Percentiles rank a stretch among this genome's conserved stretches.
These are phyloP conservation scores for Drosophila bifasciata DNA, from an alignment of 1,140 invertebrate genomes.

Conservation along the genomic window DNA sequence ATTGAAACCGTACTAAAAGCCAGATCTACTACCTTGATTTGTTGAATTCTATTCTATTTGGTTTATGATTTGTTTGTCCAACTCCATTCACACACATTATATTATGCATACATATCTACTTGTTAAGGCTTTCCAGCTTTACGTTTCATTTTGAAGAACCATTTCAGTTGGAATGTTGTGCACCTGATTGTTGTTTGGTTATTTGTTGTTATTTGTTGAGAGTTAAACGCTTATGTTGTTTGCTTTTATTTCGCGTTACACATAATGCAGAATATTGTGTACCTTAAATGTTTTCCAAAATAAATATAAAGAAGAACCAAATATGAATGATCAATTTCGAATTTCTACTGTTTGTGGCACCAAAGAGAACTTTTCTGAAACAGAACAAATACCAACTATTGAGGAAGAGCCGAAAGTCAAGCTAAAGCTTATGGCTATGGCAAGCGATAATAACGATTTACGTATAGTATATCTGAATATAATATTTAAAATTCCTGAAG, in stretches of 20 bases:
- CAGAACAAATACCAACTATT: slow-evolving; percentile 71
- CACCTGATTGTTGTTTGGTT: slow-evolving; percentile 67
- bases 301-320: slow-evolving; percentile 43
- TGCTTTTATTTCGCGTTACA: slow-evolving; percentile 41
- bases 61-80: slow-evolving; percentile 33
- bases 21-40: slow-evolving; percentile 40
- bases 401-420: slow-evolving; percentile 50
- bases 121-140: slow-evolving; percentile 26
- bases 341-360: slow-evolving; percentile 86
- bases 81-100: background rate
- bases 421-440: slow-evolving; percentile 47
- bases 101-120: slow-evolving; percentile 8
- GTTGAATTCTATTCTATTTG: slow-evolving; percentile 24
- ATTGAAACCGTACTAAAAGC: slow-evolving; percentile 65
- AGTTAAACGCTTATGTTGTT: slow-evolving; percentile 37
- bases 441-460: slow-evolving; percentile 53
- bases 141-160: slow-evolving; percentile 12
- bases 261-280: slow-evolving; percentile 72
- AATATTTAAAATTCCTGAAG: slow-evolving; percentile 32
- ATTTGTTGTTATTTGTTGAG: slow-evolving; percentile 30
- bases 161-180: slow-evolving; percentile 69
- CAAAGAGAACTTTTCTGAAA: slow-evolving; percentile 89
- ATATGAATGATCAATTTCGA: slow-evolving; percentile 49
- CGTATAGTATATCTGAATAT: slow-evolving; percentile 46
- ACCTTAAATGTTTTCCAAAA: slow-evolving; percentile 55